Evolutionary conservation across 2,888 invertebrate species (phyloP).

Genomic region (Eulithis prunata): DNA sequence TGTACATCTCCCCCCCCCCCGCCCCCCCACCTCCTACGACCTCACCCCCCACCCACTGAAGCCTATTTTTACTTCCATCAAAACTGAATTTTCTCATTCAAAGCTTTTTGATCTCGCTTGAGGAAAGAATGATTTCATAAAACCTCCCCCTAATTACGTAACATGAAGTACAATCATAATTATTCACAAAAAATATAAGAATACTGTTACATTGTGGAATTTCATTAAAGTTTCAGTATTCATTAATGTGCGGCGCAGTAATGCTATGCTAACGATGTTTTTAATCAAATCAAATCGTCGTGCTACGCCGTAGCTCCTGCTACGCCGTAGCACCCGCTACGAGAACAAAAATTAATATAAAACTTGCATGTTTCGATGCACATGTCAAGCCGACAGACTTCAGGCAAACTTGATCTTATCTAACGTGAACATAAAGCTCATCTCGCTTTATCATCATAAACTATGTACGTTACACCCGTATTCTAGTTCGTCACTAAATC

Average conservation of each 20-base stretch:
- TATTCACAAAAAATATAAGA: slow-evolving; percentile 14
- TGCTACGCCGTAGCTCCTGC: slow-evolving; percentile 18
- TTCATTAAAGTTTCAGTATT: slow-evolving; percentile 30
- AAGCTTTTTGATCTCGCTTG: slow-evolving; percentile 27
- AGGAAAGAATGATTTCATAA: slow-evolving; percentile 29
- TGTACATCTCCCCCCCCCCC: background rate
- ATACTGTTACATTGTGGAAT: slow-evolving; percentile 21
- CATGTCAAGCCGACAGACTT: background rate
- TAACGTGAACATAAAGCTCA: background rate
- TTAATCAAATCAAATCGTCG: slow-evolving; percentile 49
- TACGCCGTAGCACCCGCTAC: slow-evolving; percentile 22
- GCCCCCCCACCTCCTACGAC: background rate
- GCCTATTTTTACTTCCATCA: slow-evolving; percentile 28
- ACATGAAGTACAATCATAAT: slow-evolving; percentile 14
- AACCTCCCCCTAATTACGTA: slow-evolving; percentile 26
- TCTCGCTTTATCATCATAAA: background rate
- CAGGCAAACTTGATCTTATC: background rate
- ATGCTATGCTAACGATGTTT: slow-evolving; percentile 44
- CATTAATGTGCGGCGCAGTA: slow-evolving; percentile 30
- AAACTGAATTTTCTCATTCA: slow-evolving; percentile 27
- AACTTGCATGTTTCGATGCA: slow-evolving; percentile 20
- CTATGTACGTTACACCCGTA: background rate
- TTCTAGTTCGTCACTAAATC: too few species aligned
- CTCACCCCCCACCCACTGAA: slow-evolving; percentile 1
- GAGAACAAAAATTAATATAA: slow-evolving; percentile 28